Base-by-base conservation (phyloP, 2,797 vertebrate species). In the Brotula barbata region DNA sequence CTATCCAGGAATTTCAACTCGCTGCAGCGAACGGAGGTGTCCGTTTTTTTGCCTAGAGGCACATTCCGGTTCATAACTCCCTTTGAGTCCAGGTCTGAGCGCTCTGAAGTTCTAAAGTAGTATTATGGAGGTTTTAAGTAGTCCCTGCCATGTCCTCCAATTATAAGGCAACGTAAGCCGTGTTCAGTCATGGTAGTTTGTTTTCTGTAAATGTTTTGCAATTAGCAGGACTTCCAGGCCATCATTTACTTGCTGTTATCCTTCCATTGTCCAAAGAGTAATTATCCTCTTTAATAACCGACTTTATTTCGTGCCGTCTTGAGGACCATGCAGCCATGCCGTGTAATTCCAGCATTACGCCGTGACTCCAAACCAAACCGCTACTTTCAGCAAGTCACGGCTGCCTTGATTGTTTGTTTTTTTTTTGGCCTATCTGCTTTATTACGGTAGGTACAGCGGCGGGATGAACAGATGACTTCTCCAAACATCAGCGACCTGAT, bases 181-280 rank as follows among this genome's bases (percentile, higher is more conserved):
- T 75, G 15, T 64, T 75, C 53, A 58, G 64, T 73, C 39, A 71
- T 68, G 44, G 53, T 42, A 36, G 52, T 76, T 75, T 68, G 40
- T 57, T 45, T 77, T 23, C n/a, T 44, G 51, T 37, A 63, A 73
- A 74, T 67, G 15, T 51, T 36, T 39, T 59, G 53, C 57, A 56
- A 41, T 16, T 28, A 22, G 23, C 55, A 60, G 63, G 44, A 52
- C 57, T 39, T 28, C 25, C 7, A 57, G 16, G 16, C 3, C 8
- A 40, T 60, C 20, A 50, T 77, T 60, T 40, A 45, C 34, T 53
- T 25, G n/a, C 31, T 51, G 21, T 53, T 62, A 73, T 44, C 14
- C 41, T 49, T 12, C 25, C 45, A 56, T 67, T 73, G 54, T 66
- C 37, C 60, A 58, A 40, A 33, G 25, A 25, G 14, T 47, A 63